phyloP scores from a whole-genome alignment of 2,888 invertebrate genomes.

The Drosophila percnosoma region DNA sequence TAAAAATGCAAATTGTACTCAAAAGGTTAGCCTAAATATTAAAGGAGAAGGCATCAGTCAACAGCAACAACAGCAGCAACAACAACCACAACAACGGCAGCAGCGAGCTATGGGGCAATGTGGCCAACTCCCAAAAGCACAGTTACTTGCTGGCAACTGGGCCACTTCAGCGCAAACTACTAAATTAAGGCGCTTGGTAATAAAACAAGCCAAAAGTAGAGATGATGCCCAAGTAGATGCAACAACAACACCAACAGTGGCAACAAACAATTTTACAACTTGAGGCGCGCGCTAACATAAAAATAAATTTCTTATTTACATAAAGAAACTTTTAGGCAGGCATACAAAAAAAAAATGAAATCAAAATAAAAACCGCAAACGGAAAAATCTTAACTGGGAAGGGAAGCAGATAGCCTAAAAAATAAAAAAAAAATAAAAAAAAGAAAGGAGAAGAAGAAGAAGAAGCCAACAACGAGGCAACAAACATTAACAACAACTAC shows the following conservation, averaged over 20 bases:
- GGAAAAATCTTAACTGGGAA: conserved; percentile 43
- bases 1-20: conserved; percentile 70
- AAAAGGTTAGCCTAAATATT: conserved; percentile 46
- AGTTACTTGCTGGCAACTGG: conserved; percentile 56
- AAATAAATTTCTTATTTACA: conserved; percentile 80
- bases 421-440: background rate
- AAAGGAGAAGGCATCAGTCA: conserved; percentile 44
- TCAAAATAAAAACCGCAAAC: conserved; percentile 71
- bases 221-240: conserved; percentile 41
- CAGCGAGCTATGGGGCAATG: background rate
- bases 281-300: conserved; percentile 74
- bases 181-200: conserved; percentile 72
- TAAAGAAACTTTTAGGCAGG: conserved; percentile 74
- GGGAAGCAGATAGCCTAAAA: background rate
- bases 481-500: conserved; percentile 71
- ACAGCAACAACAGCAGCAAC: conserved; percentile 26
- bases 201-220: conserved; percentile 63
- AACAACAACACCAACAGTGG: conserved; percentile 20
- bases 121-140: conserved; percentile 63
- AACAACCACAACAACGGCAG: conserved; percentile 5
- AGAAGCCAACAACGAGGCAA: conserved; percentile 36
- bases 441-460: conserved; percentile 2
- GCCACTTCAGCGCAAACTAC: conserved; percentile 65
- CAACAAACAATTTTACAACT: conserved; percentile 70
- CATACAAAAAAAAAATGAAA: conserved; percentile 45